Evolutionary conservation across 2,888 invertebrate genomes (phyloP), one percentile per base, ranked within the genome.

Genomic region (Zygothrica quintamaculata): DNA sequence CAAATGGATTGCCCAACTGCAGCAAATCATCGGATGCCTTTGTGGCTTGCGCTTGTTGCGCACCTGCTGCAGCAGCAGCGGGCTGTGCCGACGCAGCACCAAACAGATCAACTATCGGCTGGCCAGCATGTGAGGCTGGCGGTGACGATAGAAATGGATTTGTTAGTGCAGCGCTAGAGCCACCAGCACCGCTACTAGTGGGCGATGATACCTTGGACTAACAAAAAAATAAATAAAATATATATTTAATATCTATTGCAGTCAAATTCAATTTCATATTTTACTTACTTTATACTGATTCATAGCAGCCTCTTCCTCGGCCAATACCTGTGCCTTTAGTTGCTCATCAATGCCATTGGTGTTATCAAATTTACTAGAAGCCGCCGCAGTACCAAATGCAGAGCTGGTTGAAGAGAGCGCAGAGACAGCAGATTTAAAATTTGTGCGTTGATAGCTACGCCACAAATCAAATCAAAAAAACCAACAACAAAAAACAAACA

Each of bases 261-360:
- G n/a, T n/a, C n/a, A n/a, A 43, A 37, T 62, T 5, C 25, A 43
- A 13, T 56, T 1, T n/a, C n/a, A n/a, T 29, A 40, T 44, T 22
- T n/a, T 29, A 74, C 80, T 85, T 90, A 97, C 98, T 95, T 98
- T 98, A 91, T 98, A 96, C 91, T 97, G 96, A 91, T 96, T 98
- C 94, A 99, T 95, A 55, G 96, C 96, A 18, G 97, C 97, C 90
- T 98, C 98, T 90, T 99, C 99, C 89, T 99, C 98, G 22, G 98
- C 98, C 62, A 99, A 92, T 33, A 95, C 96, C 90, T 97, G 96
- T 85, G 96, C 94, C 88, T 95, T 94, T 61, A 98, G 92, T 55
- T 94, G 94, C 89, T 98, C 98, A 88, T 97, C 97, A 64, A 97
- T 95, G 53, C 95, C 95, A 87, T 95, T 95, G 67, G 94, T 92